phyloP scores from a whole-genome alignment of 2,888 invertebrate genomes.

The Sclerodermus sp. region DNA sequence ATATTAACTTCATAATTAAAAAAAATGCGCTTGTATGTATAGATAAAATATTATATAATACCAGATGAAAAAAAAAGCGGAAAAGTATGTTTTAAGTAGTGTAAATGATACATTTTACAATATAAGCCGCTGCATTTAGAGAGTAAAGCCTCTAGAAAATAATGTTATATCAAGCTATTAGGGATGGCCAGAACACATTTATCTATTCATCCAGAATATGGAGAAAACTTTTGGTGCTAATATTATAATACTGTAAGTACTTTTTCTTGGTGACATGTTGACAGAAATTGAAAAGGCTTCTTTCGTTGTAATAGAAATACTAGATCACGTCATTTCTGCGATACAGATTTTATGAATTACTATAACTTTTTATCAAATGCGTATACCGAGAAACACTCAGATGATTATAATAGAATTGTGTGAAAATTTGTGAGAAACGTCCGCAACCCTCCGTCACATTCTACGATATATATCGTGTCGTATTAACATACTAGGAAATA shows the following conservation, averaged over 20 bases:
- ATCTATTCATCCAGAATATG: conserved; percentile 3
- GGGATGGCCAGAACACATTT: conserved; percentile 42
- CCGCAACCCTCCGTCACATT: no score
- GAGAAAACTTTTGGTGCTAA: neutral
- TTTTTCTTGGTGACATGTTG: neutral
- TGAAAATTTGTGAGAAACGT: no score
- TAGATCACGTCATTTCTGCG: neutral
- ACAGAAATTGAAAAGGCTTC: conserved; percentile 2
- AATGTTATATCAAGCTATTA: conserved; percentile 40
- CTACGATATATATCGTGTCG: no score
- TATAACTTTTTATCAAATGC: no score
- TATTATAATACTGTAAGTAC: neutral
- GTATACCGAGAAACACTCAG: no score
- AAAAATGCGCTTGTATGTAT: neutral
- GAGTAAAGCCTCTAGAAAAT: conserved; percentile 44
- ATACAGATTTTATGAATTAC: no score
- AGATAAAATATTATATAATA: conserved; percentile 26
- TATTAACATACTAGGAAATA: no score
- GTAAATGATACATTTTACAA: conserved; percentile 46
- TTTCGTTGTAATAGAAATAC: neutral
- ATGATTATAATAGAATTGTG: no score
- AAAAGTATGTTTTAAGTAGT: conserved; percentile 30
- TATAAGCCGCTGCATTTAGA: conserved; percentile 49
- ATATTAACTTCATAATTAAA: conserved; percentile 36
- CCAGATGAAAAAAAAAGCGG: conserved; percentile 21